These are phyloP conservation scores for Parnassius apollo DNA, from an alignment of 2,888 invertebrate genomes.

Conservation along the genomic window DNA sequence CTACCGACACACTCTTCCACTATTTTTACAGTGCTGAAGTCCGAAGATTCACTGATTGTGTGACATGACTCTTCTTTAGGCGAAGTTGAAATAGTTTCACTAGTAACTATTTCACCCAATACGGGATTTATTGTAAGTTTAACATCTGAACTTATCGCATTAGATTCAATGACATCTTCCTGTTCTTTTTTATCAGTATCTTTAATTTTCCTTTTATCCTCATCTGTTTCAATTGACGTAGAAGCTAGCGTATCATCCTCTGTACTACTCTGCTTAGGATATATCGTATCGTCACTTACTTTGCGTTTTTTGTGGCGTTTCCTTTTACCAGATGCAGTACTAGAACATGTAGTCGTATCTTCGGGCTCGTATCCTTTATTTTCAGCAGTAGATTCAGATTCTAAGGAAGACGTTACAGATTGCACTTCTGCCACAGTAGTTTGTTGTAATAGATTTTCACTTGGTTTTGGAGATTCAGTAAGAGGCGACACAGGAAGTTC, in stretches of 20 bases:
- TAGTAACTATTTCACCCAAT: conserved; percentile 67
- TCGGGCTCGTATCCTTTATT: conserved; percentile 89
- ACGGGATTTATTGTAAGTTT: conserved; percentile 52
- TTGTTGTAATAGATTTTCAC: conserved; percentile 47
- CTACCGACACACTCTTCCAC: conserved; percentile 83
- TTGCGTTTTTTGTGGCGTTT: conserved; percentile 77
- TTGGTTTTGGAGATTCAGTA: conserved; percentile 68
- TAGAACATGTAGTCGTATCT: conserved; percentile 76
- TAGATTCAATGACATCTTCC: conserved; percentile 41
- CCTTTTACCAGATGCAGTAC: conserved; percentile 56
- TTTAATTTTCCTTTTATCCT: conserved; percentile 30
- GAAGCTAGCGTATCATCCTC: conserved; percentile 61
- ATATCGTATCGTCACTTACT: conserved; percentile 64
- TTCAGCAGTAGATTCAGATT: conserved; percentile 67
- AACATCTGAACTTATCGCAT: conserved; percentile 42
- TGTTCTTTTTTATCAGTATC: conserved; percentile 71
- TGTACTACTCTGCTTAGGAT: conserved; percentile 62
- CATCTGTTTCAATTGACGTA: conserved; percentile 48
- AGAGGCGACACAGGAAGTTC: conserved; percentile 73
- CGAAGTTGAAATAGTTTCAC: conserved; percentile 72
- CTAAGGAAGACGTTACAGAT: conserved; percentile 65
- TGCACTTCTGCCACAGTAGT: conserved; percentile 50
- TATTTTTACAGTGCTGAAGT: conserved; percentile 83
- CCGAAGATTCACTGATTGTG: conserved; percentile 81
- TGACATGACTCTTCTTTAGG: conserved; percentile 82